Evolutionary conservation across 2,797 vertebrate species (phyloP), one percentile per base, ranked within the genome.

Genomic region (Ceryle rudis): DNA sequence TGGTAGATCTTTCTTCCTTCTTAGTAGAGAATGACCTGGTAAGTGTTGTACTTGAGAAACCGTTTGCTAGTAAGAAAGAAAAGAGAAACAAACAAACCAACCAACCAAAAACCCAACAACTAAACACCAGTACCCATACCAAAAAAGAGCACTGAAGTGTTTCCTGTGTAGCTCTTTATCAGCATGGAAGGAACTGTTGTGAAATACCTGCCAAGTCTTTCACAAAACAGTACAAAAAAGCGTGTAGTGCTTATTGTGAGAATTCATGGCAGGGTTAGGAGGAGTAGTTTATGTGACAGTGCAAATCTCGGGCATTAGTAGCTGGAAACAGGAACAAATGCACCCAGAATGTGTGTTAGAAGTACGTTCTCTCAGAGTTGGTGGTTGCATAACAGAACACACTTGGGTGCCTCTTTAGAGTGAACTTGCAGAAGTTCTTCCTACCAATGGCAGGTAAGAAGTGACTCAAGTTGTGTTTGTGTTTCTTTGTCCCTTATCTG

Each of bases 1-100:
- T 99, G 91, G 98, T 99, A 22, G 99, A 99, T 95, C 99, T 99
- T 23, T 99, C 99, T 2, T 97, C 98, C 35, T 99, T 99, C 97
- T 98, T 99, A 31, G 98, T 99, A 14, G 99, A 99, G 66, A 99
- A 99, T 55, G 99, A 99, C 95, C 88, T 99, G 98, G 99, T 99
- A 94, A 98, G 99, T 97, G 67, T 29, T 28, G 6, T 12, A 1
- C n/a, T 90, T 35, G 21, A 66, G 55, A 49, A 62, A 25, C 42
- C 47, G 14, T 35, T 49, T 0, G 1, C 47, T 71, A 0, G 9
- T 42, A 16, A 25, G 66, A 70, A 75, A 57, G 20, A 58, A 58
- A 69, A 58, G 25, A 62, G 23, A 1, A 49, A 21, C 17, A 17
- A 10, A 39, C 9, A 25, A 21, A 46, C 20, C 10, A 46, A 21